phyloP scores from a whole-genome alignment of 2,888 invertebrate species.

The Listrodromus nycthemerus region DNA sequence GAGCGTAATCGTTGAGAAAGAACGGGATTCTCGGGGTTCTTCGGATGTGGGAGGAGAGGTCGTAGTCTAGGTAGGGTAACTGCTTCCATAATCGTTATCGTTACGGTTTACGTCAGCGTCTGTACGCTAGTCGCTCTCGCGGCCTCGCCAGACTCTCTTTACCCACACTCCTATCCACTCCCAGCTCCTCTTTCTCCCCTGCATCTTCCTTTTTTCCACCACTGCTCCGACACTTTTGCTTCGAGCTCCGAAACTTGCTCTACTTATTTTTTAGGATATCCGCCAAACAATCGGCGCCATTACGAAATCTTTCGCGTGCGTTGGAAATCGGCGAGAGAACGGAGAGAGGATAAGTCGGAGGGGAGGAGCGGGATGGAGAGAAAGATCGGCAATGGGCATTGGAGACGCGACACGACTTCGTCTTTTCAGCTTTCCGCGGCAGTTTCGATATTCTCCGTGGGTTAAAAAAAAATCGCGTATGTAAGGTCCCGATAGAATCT shows the following conservation, averaged over 20 bases:
- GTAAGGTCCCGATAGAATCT: neutral
- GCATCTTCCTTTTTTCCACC: slow-evolving; percentile 20
- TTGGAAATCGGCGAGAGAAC: slow-evolving; percentile 15
- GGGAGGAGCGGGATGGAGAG: neutral
- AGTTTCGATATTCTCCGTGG: neutral
- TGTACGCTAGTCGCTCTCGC: slow-evolving; percentile 68
- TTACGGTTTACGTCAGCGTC: slow-evolving; percentile 84
- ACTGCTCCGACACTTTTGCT: slow-evolving; percentile 43
- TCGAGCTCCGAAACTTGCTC: slow-evolving; percentile 31
- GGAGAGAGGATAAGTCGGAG: neutral
- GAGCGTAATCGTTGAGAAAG: slow-evolving; percentile 84
- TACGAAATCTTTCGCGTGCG: slow-evolving; percentile 15
- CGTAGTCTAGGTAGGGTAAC: slow-evolving; percentile 74
- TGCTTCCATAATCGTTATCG: slow-evolving; percentile 84
- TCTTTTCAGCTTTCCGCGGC: neutral
- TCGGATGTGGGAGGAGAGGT: neutral
- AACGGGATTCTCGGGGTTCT: slow-evolving; percentile 73
- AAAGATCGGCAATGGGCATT: neutral
- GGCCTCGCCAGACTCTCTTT: slow-evolving; percentile 51
- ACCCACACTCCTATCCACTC: slow-evolving; percentile 27
- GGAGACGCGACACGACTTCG: neutral
- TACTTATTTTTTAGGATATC: slow-evolving; percentile 51
- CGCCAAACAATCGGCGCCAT: slow-evolving; percentile 44
- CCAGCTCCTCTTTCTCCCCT: slow-evolving; percentile 47
- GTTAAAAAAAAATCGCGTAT: neutral